Base-by-base conservation (phyloP, 1,140 invertebrate species). In the Zeugodacus cucurbitae region DNA sequence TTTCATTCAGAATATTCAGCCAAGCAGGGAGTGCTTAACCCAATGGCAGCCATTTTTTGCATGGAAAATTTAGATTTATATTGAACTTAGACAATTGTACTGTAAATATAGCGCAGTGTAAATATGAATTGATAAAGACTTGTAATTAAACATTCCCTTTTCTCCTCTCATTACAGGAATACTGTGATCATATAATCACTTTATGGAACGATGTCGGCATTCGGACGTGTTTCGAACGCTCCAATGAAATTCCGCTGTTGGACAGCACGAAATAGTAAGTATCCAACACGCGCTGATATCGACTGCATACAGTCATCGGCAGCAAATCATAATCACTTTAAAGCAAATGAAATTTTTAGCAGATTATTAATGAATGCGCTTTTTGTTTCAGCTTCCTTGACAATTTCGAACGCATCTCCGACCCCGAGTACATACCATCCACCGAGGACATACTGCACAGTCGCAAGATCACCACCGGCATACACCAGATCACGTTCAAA, bases 231-330 rank as follows among this genome's bases (percentile, higher is more conserved):
- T 97, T 95, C 89, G 93, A 94, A 89, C 94, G 96, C 90, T 96
- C 96, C 0, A 97, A 97, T 91, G 96, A 97, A 93, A 97, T 96
- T 90, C 96, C 97, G 91, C 93, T 97, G 26, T 95, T 97, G 88
- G 97, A 97, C 91, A 97, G 96, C 90, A 96, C 97, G 17, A 96
- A 97, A 95, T 97, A 97, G 96, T 96, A 93, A 94, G 95, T 94
- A 89, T 86, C n/a, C 14, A 58, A 26, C 37, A 54, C 3, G 17
- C 17, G 3, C 32, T 22, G 86, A 88, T 54, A 54, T 17, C 4
- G 3, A 54, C 2, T 54, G 48, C 3, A 20, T 17, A 17, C 11
- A 54, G 11, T 48, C 14, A 14, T 48, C 10, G 44, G 10, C 10
- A 7, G 37, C 37, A 41, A 41, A 48, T 11, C 44, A 48, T 14